Evolutionary conservation across 2,113 vertebrate species (phyloP), one percentile per base, ranked within the genome.

Genomic region (Sinocyclocheilus anshuiensis): DNA sequence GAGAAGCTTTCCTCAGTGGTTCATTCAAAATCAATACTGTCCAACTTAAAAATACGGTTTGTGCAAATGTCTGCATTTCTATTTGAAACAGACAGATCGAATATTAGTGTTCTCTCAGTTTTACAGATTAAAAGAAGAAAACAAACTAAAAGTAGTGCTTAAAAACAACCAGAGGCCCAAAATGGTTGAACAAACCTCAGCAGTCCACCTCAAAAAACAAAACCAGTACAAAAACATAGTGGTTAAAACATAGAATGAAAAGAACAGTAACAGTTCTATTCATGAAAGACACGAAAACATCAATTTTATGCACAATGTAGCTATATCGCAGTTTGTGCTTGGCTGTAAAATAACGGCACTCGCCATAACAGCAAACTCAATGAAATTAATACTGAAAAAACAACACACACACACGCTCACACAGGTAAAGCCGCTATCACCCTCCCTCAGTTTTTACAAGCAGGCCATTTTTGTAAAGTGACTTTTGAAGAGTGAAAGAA

Each of bases 51-150:
- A 85, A 69, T 29, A 69, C 75, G 39, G n/a, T 69, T 88, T 87
- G 89, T 88, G 87, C 89, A 90, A 90, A 87, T 36, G 83, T 85
- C 87, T 78, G 85, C 85, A 61, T 69, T 79, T 85, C 36, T 67
- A 76, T 48, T 75, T 50, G 12, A 57, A 80, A 86, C 84, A 78
- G 76, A 82, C 82, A 61, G 84, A 50, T 75, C 53, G 39, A 87
- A 83, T 83, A n/a, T 86, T 74, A 89, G 86, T 83, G 81, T 86
- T 80, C 50, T 63, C 45, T 24, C 63, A 4, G 1, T 76, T 74
- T 42, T 80, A 33, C 33, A 65, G 69, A 61, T 18, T 80, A 50
- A 13, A 72, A 77, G 16, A 55, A 81, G 18, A 22, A 42, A 42
- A 26, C 26, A 65, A 45, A 45, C 69, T 55, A 85, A 81, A 77